Conservation (phyloP, 2,797 vertebrate genomes). For the Sebastes nivosus region DNA sequence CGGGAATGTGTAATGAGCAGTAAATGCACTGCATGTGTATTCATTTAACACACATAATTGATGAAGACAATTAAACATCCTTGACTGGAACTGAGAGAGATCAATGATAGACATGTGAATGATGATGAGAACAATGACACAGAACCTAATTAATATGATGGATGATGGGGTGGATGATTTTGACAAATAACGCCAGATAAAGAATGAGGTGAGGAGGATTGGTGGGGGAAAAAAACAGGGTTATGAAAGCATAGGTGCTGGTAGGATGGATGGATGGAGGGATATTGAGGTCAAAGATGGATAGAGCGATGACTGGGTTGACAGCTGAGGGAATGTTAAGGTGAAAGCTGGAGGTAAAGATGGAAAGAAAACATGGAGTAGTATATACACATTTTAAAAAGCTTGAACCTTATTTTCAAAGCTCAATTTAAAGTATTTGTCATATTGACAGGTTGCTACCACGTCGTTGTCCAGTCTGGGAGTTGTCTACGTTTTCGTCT, state of each 20-base stretch:
- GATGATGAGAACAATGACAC: constrained; percentile 65
- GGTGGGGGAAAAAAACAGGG: constrained; percentile 1
- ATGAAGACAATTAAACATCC: constrained; percentile 58
- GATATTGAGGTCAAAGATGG: constrained; percentile 29
- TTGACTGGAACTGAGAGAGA: constrained; percentile 53
- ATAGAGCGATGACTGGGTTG: background rate
- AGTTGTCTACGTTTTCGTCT: too few relatives aligned
- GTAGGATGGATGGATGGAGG: constrained; percentile 34
- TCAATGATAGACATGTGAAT: constrained; percentile 64
- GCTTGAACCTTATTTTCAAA: background rate
- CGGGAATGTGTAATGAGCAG: constrained; percentile 39
- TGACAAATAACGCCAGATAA: constrained; percentile 59
- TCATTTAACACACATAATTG: constrained; percentile 60
- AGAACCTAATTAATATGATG: constrained; percentile 69
- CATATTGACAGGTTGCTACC: too few relatives aligned
- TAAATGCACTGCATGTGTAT: constrained; percentile 45
- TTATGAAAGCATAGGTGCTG: constrained; percentile 34
- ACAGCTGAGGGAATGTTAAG: background rate
- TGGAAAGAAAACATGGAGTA: background rate
- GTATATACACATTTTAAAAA: background rate
- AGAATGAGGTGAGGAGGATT: constrained; percentile 41
- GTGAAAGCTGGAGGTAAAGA: constrained; percentile 8
- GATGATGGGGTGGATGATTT: constrained; percentile 48
- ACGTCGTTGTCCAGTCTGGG: too few relatives aligned
- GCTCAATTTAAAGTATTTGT: background rate